phyloP scores from a whole-genome alignment of 2,888 invertebrate species.

The Leptinotarsa juncta region DNA sequence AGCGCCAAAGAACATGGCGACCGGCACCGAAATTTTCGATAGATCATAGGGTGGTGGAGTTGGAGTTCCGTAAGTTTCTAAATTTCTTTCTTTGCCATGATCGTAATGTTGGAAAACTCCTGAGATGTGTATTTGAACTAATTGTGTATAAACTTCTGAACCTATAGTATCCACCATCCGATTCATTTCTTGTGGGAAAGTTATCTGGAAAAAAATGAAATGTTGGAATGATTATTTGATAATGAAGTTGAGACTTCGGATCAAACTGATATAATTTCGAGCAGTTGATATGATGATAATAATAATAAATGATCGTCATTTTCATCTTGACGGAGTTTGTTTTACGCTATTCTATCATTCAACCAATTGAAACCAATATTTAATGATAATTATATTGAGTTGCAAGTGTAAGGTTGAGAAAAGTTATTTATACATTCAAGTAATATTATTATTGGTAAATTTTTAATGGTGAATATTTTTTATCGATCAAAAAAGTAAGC shows the following conservation, averaged over 20 bases:
- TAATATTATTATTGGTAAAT: too few relatives aligned
- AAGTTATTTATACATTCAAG: too few relatives aligned
- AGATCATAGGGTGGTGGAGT: slow-evolving; percentile 33
- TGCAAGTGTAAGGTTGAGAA: too few relatives aligned
- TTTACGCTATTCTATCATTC: too few relatives aligned
- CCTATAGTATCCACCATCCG: slow-evolving; percentile 33
- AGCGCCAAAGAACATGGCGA: slow-evolving; percentile 29
- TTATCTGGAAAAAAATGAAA: slow-evolving; percentile 21
- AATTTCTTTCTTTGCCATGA: slow-evolving; percentile 32
- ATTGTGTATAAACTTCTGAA: slow-evolving; percentile 35
- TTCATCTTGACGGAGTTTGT: too few relatives aligned
- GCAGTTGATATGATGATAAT: too few relatives aligned
- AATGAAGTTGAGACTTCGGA: neutral
- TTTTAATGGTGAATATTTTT: too few relatives aligned
- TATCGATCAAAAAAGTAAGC: too few relatives aligned
- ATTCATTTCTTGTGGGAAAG: slow-evolving; percentile 31
- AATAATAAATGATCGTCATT: too few relatives aligned
- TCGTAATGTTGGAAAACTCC: slow-evolving; percentile 34
- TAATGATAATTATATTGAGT: too few relatives aligned
- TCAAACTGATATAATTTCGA: too few relatives aligned
- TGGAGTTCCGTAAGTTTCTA: slow-evolving; percentile 30
- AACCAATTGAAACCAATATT: too few relatives aligned
- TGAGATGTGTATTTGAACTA: slow-evolving; percentile 32
- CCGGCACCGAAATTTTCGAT: slow-evolving; percentile 32
- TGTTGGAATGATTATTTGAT: neutral